Conservation (phyloP, 1,140 invertebrate genomes). For the Sipha flava region DNA sequence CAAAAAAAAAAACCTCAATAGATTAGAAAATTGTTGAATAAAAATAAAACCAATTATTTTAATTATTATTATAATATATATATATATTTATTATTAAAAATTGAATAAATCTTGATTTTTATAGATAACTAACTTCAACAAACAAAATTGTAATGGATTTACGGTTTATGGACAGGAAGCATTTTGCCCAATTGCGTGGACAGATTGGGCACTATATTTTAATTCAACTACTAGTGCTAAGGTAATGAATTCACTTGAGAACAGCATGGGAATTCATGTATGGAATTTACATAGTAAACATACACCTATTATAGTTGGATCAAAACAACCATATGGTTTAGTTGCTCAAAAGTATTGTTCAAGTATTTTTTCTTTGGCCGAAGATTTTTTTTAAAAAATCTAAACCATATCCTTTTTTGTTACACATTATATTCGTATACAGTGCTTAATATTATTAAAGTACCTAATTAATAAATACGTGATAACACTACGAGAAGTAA, state of each 20-base stretch:
- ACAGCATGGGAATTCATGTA: constrained; percentile 56
- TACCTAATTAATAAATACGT: no score
- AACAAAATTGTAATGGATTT: constrained; percentile 54
- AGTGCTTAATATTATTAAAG: no score
- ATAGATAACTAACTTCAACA: constrained; percentile 51
- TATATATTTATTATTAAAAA: neutral
- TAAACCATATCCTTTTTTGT: no score
- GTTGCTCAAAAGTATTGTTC: constrained; percentile 37
- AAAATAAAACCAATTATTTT: no score
- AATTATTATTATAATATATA: neutral
- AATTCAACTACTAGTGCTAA: constrained; percentile 44
- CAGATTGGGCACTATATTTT: constrained; percentile 55
- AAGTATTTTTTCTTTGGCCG: constrained; percentile 33
- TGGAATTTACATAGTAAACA: constrained; percentile 54
- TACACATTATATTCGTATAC: no score
- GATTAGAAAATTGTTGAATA: no score
- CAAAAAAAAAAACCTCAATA: no score
- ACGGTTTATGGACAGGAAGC: constrained; percentile 52
- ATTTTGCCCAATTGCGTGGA: constrained; percentile 60
- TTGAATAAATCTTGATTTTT: no score
- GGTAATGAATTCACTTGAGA: constrained; percentile 46
- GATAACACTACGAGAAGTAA: no score
- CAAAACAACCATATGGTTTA: constrained; percentile 38
- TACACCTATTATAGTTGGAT: constrained; percentile 34
- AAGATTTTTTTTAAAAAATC: constrained; percentile 27